Conservation (phyloP, 92 coral and sea anemone species). For the Paramuricea clavata region DNA sequence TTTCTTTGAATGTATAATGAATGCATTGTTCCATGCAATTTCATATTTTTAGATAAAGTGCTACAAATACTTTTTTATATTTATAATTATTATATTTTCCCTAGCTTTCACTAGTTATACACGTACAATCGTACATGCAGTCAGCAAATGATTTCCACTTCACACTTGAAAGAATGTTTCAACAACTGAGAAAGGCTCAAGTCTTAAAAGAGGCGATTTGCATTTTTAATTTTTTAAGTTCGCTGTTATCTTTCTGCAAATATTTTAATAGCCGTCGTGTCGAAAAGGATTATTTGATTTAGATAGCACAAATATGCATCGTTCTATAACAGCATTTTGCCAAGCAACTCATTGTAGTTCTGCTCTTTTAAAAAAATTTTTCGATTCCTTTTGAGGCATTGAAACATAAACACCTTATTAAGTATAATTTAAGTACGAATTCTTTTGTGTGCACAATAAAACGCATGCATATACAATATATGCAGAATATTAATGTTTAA, state of each 20-base stretch:
- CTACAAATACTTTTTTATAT: too few relatives aligned
- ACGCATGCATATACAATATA: conserved; percentile 2
- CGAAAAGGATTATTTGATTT: conserved; percentile 13
- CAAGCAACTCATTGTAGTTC: neutral
- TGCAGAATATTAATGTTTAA: neutral
- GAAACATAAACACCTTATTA: conserved; percentile 2
- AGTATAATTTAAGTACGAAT: neutral
- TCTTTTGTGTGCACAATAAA: neutral
- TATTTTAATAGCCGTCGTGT: conserved; percentile 15
- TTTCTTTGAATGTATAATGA: too few relatives aligned
- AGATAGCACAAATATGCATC: neutral
- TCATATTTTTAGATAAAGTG: too few relatives aligned
- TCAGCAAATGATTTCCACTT: too few relatives aligned
- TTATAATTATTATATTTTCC: too few relatives aligned
- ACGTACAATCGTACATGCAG: too few relatives aligned
- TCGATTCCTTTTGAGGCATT: neutral
- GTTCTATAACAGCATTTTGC: neutral
- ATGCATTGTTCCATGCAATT: too few relatives aligned
- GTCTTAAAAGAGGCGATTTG: neutral
- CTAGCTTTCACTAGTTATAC: too few relatives aligned
- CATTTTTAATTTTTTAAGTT: conserved; percentile 14
- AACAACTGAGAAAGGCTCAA: neutral
- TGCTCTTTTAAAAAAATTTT: neutral
- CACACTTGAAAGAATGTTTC: neutral
- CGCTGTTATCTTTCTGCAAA: conserved; percentile 6